phyloP scores from a whole-genome alignment of 2,797 vertebrate species.

The Girardinus metallicus region DNA sequence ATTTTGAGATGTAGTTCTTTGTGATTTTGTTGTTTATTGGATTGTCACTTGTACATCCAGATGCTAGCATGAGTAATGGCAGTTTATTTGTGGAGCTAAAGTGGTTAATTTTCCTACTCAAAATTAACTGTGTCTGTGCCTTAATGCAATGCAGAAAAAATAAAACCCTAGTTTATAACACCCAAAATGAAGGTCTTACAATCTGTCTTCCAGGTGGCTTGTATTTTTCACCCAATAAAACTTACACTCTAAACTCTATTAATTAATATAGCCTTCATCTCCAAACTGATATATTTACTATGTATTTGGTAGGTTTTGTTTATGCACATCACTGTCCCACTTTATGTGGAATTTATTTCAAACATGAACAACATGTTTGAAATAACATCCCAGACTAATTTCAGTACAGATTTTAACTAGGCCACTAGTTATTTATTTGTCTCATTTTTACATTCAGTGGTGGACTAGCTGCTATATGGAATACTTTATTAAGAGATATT shows the following conservation, averaged over 20 bases:
- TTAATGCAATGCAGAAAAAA: conserved; percentile 59
- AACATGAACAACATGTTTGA: not conserved
- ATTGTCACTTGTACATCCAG: conserved; percentile 31
- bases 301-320: not conserved
- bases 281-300: not conserved
- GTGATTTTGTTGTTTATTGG: conserved; percentile 36
- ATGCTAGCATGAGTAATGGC: conserved; percentile 59
- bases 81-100: conserved; percentile 61
- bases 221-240: conserved; percentile 7
- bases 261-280: not conserved
- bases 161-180: conserved; percentile 51
- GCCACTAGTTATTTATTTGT: not conserved
- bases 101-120: conserved; percentile 65
- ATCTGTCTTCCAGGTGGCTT: conserved; percentile 21
- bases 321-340: not conserved
- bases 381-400: not conserved
- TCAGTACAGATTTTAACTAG: not conserved
- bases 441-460: not conserved
- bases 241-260: not conserved
- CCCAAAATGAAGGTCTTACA: conserved; percentile 40
- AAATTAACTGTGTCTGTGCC: conserved; percentile 57
- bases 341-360: not conserved
- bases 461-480: not conserved
- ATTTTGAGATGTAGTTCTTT: conserved; percentile 28
- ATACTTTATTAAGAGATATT: too few species aligned